Evolutionary conservation across 2,113 vertebrate genomes (phyloP).

Genomic region (Phoxinus phoxinus): DNA sequence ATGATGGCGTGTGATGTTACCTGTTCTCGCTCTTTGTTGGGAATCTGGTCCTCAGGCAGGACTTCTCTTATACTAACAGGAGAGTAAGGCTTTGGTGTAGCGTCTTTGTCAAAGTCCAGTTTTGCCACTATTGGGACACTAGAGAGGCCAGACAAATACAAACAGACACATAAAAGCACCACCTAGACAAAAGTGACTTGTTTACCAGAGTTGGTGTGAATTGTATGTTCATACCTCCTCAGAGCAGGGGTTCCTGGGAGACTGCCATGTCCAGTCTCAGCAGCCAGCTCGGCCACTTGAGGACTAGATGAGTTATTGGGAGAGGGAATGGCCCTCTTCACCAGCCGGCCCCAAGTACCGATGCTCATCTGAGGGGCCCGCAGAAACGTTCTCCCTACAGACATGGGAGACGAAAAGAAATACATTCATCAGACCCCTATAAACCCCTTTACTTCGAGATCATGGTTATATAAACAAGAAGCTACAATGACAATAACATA

Average conservation of each 20-base stretch:
- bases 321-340: constrained; percentile 93
- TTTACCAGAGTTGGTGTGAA: neutral
- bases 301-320: constrained; percentile 97
- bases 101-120: constrained; percentile 92
- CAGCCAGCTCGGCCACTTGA: constrained; percentile 77
- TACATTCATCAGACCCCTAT: constrained; percentile 11
- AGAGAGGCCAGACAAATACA: constrained; percentile 49
- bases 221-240: constrained; percentile 66
- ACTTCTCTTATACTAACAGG: constrained; percentile 81
- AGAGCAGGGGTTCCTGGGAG: constrained; percentile 70
- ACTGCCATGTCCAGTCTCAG: constrained; percentile 72
- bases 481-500: neutral
- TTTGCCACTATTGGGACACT: constrained; percentile 93
- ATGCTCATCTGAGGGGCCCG: constrained; percentile 99
- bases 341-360: constrained; percentile 95
- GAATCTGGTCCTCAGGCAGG: constrained; percentile 77
- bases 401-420: constrained; percentile 3
- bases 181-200: neutral
- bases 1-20: constrained; percentile 64
- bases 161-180: neutral
- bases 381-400: constrained; percentile 93
- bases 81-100: constrained; percentile 82
- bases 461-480: neutral
- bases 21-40: constrained; percentile 82
- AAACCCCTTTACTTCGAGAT: neutral